Evolutionary conservation across 1,140 invertebrate species (phyloP), one percentile per base, ranked within the genome.

Genomic region (Doryteuthis pealeii): DNA sequence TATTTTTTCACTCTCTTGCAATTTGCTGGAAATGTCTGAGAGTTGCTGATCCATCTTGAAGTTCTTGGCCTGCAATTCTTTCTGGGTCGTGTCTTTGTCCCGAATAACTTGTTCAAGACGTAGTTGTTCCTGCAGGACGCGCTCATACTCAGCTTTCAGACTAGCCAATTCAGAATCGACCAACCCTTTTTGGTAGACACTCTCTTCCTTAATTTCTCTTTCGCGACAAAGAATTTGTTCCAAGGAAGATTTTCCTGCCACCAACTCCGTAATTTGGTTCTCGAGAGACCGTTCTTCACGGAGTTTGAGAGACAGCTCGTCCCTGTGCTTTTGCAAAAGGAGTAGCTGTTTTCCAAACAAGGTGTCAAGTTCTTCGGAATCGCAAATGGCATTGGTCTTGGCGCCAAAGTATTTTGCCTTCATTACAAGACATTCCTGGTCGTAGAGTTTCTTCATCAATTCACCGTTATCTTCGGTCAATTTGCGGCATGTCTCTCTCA

Each of bases 31-130:
- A 28, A 85, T 84, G 33, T 81, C 78, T 43, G 72, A 73, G 14
- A 86, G 73, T 62, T 86, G 82, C 54, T 83, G 79, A 66, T 86
- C 83, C 45, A 86, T 73, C 14, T 84, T 68, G 15, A 82, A 74
- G 62, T 86, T 86, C 62, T 86, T 83, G 69, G 75, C 76, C 83
- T 83, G 82, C 10, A 86, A 74, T 71, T 85, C 80, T 65, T 79
- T 80, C 74, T 86, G 84, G 58, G 79, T 81, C 65, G 77, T 35
- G 65, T 86, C 82, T 70, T 85, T 85, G 65, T 84, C 75, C 40
- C 82, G 74, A 22, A 85, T 75, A 0, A 82, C 74, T 49, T 84
- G 81, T 66, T 86, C 84, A 12, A 86, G 70, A 62, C 79, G 77
- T 33, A 76, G 72, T 67, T 83, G 80, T 30, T 81, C 80, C 67